Conservation (phyloP, 2,797 vertebrate genomes). For the Pseudopleuronectes americanus region DNA sequence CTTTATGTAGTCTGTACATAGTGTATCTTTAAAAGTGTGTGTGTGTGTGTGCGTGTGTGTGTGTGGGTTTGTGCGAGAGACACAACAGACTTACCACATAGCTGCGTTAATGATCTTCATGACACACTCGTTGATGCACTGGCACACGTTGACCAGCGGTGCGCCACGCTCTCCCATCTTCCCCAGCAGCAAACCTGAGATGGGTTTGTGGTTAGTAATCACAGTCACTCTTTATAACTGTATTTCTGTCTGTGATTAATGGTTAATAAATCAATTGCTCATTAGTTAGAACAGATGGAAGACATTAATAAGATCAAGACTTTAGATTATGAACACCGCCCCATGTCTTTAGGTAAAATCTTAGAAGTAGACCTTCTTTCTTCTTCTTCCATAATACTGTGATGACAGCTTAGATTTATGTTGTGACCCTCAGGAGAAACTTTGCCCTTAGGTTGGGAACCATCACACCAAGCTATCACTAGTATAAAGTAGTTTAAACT, state of each 20-base stretch:
- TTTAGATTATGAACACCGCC: too few relatives aligned
- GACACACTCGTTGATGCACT: conserved; percentile 91
- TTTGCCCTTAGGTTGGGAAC: too few relatives aligned
- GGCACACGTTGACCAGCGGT: conserved; percentile 89
- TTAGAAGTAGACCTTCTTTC: neutral
- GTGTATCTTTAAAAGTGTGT: neutral
- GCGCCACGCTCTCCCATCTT: conserved; percentile 90
- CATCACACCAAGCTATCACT: too few relatives aligned
- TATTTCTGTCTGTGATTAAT: too few relatives aligned
- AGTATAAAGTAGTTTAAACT: too few relatives aligned
- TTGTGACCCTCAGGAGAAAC: too few relatives aligned
- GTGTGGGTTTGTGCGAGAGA: neutral
- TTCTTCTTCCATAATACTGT: too few relatives aligned
- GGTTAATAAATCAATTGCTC: neutral
- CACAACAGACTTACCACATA: conserved; percentile 83
- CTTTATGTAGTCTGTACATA: neutral
- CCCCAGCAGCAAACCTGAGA: conserved; percentile 88
- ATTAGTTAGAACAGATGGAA: neutral
- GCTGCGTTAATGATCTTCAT: conserved; percentile 93
- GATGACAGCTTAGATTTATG: too few relatives aligned
- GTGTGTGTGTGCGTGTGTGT: neutral
- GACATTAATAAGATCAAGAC: too few relatives aligned
- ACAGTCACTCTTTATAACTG: too few relatives aligned
- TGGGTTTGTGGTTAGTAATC: neutral
- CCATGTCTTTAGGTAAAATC: neutral